Evolutionary conservation across 2,113 vertebrate species (phyloP).

Genomic region (Pedionomus torquatus): DNA sequence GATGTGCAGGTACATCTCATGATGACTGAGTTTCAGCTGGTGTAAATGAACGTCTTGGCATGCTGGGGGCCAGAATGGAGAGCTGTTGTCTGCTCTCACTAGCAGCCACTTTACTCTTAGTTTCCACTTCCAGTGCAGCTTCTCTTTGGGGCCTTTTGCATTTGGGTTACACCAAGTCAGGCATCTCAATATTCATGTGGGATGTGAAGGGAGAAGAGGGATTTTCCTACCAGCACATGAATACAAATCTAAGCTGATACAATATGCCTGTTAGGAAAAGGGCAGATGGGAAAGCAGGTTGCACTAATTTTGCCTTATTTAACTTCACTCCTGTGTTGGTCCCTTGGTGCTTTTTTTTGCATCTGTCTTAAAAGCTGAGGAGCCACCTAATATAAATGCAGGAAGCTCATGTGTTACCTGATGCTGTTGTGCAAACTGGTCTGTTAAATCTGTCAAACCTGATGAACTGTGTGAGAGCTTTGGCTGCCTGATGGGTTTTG

Average conservation of each 20-base stretch:
- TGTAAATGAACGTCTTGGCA: neutral
- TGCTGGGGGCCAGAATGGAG: neutral
- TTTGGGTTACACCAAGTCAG: neutral
- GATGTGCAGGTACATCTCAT: fast-evolving
- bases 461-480: neutral
- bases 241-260: neutral
- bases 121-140: neutral
- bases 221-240: neutral
- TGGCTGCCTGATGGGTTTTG: neutral
- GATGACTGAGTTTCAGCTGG: neutral
- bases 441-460: neutral
- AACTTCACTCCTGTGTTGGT: neutral
- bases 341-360: neutral
- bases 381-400: neutral
- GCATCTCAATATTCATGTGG: neutral
- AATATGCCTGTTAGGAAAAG: neutral
- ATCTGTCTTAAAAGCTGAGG: neutral
- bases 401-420: neutral
- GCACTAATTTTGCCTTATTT: neutral
- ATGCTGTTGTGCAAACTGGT: neutral
- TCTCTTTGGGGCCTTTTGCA: neutral
- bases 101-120: neutral
- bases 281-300: neutral
- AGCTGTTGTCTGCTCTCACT: neutral
- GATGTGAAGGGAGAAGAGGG: neutral